Base-by-base conservation (phyloP, 2,888 invertebrate species). In the Thyatira batis region DNA sequence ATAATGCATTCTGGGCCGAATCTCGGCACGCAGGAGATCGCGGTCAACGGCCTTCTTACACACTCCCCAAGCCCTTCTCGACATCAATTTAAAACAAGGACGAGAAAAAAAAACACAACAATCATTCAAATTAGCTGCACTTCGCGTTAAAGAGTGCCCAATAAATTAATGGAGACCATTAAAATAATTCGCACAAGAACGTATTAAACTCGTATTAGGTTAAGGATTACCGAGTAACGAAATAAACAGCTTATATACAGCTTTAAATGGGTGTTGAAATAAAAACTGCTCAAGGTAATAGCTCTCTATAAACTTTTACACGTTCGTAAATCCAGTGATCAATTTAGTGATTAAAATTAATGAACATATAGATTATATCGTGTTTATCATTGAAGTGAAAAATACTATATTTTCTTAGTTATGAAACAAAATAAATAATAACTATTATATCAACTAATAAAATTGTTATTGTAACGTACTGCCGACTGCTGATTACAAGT, bases 1-100 rank as follows among this genome's bases (percentile, higher is more conserved):
- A 83, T 86, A 83, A 87, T 82, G 81, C 85, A 88, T 89, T 87
- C 85, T 87, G 85, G 83, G 82, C 81, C 85, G 84, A 86, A 86
- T 83, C 82, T 72, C 70, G 71, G 57, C 65, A 72, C 76, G 76
- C 81, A 75, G 71, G 78, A 72, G 86, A 83, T 76, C 62, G 80
- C 76, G 86, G 91, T 84, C 91, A 82, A 72, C 75, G 87, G 78
- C 89, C 88, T 80, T 73, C 77, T 78, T 82, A 71, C 72, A 67
- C 71, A 73, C 72, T 68, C 80, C 77, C 73, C 67, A 61, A 71
- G 62, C 69, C 68, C 73, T 71, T 65, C 64, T 66, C 57, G 61
- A 55, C 69, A 59, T 53, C 63, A 62, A 70, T 79, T 76, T 75
- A 72, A 80, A 84, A 79, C 76, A 81, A 79, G 80, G 73, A 84